Percentiles rank a stretch among this genome's conserved stretches.
Evolutionary conservation across 2,113 vertebrate species (phyloP).

Genomic region (Heterocephalus glaber): DNA sequence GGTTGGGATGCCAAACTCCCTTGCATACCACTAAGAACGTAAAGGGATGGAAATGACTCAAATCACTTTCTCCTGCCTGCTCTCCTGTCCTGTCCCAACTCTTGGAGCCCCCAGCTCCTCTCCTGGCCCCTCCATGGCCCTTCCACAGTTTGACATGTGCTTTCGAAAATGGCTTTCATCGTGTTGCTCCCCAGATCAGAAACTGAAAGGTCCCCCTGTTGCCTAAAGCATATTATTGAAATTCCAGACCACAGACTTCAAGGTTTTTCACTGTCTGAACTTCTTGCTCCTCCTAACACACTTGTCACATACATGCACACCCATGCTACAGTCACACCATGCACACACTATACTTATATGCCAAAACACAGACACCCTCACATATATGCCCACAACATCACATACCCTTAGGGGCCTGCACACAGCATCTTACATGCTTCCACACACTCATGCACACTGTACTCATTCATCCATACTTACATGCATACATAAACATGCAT

Average conservation of each 20-base stretch:
- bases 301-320: background rate
- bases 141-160: background rate
- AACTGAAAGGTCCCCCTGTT: background rate
- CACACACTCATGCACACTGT: background rate
- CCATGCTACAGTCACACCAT: background rate
- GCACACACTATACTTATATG: background rate
- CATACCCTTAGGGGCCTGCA: background rate
- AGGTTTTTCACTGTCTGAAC: slow-evolving; percentile 12
- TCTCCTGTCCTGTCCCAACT: background rate
- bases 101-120: background rate
- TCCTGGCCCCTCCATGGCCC: background rate
- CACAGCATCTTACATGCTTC: background rate
- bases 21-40: background rate
- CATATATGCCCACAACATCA: background rate
- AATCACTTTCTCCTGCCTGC: background rate
- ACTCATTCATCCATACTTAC: background rate
- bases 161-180: slow-evolving; percentile 45
- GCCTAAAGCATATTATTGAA: slow-evolving; percentile 48
- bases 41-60: background rate
- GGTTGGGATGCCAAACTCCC: background rate
- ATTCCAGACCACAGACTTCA: slow-evolving; percentile 35
- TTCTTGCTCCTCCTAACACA: background rate
- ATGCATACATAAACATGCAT: background rate
- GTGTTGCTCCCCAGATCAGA: slow-evolving; percentile 28
- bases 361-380: background rate